Evolutionary conservation across 2,113 vertebrate genomes (phyloP).

Genomic region (Arenaria interpres): DNA sequence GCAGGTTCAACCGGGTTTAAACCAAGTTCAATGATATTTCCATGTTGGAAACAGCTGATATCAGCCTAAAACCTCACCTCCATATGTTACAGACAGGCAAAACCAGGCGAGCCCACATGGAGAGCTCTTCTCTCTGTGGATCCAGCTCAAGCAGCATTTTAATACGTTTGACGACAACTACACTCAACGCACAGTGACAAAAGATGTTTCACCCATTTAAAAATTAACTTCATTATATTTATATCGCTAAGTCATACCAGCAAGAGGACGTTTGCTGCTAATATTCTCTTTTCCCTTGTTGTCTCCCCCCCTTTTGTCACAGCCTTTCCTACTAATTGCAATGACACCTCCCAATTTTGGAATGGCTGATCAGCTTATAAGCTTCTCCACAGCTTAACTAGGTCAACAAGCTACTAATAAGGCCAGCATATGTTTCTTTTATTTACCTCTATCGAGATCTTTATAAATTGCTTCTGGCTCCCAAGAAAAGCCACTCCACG

Average conservation of each 20-base stretch:
- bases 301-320: not conserved
- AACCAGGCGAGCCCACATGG: not conserved
- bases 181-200: not conserved
- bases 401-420: slow-evolving; percentile 63
- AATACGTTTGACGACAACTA: not conserved
- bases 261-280: not conserved
- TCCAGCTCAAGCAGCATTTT: not conserved
- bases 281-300: not conserved
- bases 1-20: slow-evolving; percentile 50
- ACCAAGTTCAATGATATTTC: slow-evolving; percentile 44
- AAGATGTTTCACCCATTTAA: not conserved
- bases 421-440: slow-evolving; percentile 63
- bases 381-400: slow-evolving; percentile 59
- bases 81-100: slow-evolving; percentile 23
- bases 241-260: not conserved
- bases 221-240: not conserved
- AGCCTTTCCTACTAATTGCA: slow-evolving; percentile 48
- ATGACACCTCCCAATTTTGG: slow-evolving; percentile 56
- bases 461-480: not conserved
- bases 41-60: slow-evolving; percentile 54
- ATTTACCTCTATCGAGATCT: not conserved
- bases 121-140: not conserved
- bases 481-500: not conserved
- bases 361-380: slow-evolving; percentile 66
- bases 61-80: slow-evolving; percentile 52